Base-by-base conservation (phyloP, 1,140 invertebrate species). In the Caenorhabditis remanei region DNA sequence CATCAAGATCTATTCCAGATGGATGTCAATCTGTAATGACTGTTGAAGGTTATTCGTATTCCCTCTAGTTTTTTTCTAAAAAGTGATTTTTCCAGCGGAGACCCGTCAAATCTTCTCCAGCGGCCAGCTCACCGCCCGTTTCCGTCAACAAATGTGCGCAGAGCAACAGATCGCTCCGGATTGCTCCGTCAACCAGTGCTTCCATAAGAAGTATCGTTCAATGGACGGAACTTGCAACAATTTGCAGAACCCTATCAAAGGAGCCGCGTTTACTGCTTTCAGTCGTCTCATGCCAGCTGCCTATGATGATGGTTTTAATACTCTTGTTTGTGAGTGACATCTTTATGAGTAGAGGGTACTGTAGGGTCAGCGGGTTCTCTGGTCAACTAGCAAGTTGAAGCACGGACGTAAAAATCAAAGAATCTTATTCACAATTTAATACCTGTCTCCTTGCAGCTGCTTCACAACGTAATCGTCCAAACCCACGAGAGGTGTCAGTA, bases 181-280 rank as follows among this genome's bases (percentile, higher is more conserved):
- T 40, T 89, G 89, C 56, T 61, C 61, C 13, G 32, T 58, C 5
- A 90, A 90, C 65, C 63, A 65, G 9, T 90, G 89, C 83, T 90
- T 88, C 63, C 89, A 90, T 53, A 53, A 92, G 32, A 97, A 97
- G 90, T 99, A 98, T 92, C 94, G 98, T 0, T 95, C 94, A 21
- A 95, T 97, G 84, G 97, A 99, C 93, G 98, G 98, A 0, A 96
- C 95, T 7, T 99, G 98, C 92, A 99, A 99, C 93, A 99, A 99
- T 93, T 93, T 97, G n/a, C 94, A 95, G 85, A 94, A 98, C 92
- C 96, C 97, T 5, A 96, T 95, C 11, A 97, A 96, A 96, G 98
- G 97, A 8, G 95, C 96, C 0, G 96, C 97, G 0, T 95, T 97
- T 83, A 97, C 95, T 0, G 95, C 95, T 8, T 98, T 99, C 90